These are phyloP conservation scores for Theretra japonica DNA, from an alignment of 2,888 invertebrate genomes.

Conservation along the genomic window DNA sequence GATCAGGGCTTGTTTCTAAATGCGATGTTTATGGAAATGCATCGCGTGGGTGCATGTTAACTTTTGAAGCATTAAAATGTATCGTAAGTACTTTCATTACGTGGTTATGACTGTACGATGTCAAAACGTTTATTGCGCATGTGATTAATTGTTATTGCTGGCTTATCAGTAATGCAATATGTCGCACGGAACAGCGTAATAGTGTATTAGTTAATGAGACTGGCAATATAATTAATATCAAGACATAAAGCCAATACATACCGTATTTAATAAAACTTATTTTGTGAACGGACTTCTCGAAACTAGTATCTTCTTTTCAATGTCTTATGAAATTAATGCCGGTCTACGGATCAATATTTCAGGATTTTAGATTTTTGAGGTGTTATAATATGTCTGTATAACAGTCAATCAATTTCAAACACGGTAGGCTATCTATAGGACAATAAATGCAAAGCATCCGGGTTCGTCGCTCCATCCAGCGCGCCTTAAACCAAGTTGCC, in stretches of 20 bases:
- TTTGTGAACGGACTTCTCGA: too few species aligned
- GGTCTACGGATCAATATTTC: neutral
- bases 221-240: neutral
- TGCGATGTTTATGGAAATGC: constrained; percentile 62
- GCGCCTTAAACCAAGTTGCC: constrained; percentile 59
- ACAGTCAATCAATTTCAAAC: constrained; percentile 2
- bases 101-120: constrained; percentile 25
- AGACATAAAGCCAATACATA: too few species aligned
- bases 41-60: constrained; percentile 41
- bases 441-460: constrained; percentile 62
- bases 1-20: constrained; percentile 52
- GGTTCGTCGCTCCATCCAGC: constrained; percentile 71
- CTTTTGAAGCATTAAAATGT: constrained; percentile 50
- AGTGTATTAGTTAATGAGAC: neutral
- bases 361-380: neutral
- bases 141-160: constrained; percentile 55
- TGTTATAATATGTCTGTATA: neutral
- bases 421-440: constrained; percentile 33
- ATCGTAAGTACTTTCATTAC: constrained; percentile 38
- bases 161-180: constrained; percentile 4
- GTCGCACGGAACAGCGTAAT: neutral
- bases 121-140: constrained; percentile 27
- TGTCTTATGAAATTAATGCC: too few species aligned
- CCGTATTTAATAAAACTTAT: too few species aligned
- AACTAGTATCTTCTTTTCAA: too few species aligned